Base-by-base conservation (phyloP, 1,140 invertebrate genomes). In the Neodiprion pinetum region DNA sequence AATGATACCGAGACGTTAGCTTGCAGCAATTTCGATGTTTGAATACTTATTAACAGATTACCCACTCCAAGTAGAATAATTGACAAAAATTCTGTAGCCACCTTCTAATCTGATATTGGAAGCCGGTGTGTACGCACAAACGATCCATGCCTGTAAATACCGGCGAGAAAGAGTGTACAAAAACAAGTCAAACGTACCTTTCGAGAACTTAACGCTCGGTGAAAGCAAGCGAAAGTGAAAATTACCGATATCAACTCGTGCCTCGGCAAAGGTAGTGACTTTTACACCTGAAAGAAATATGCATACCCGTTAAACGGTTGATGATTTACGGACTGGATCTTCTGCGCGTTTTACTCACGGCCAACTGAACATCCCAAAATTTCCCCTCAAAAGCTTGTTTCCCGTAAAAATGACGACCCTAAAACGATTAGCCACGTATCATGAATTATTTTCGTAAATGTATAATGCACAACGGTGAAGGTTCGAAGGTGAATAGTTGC, bases 401-500 rank as follows among this genome's bases (percentile, higher is more conserved):
- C 53, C 53, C 53, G 53, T 61, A 61, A 61, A 61, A 61, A 17
- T 14, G 4, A 17, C 11, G 53, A 14, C 28, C 5, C 28, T 40
- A 61, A 17, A 61, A 61, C 3, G n/a, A 14, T 61, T 7, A 61
- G 28, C n/a, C 53, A 61, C 9, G 11, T 61, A 40, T 5, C 28
- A 40, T 40, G 28, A 40, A 40, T 40, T 40, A 40, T 40, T 40
- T 40, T 40, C 28, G 28, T 40, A 40, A 40, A 40, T 12, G 53
- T 61, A 17, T 61, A 61, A 61, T 8, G 53, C 53, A 61, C 53
- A 61, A 74, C 75, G 87, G 87, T 88, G 86, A 85, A 80, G 87
- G 86, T 82, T 80, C 87, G 84, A 85, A 70, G 53, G 53, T 61
- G n/a, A 67, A 79, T 81, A 86, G 85, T 83, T 79, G 88, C 86